phyloP scores from a whole-genome alignment of 2,797 vertebrate species.

The Crotalus adamanteus region DNA sequence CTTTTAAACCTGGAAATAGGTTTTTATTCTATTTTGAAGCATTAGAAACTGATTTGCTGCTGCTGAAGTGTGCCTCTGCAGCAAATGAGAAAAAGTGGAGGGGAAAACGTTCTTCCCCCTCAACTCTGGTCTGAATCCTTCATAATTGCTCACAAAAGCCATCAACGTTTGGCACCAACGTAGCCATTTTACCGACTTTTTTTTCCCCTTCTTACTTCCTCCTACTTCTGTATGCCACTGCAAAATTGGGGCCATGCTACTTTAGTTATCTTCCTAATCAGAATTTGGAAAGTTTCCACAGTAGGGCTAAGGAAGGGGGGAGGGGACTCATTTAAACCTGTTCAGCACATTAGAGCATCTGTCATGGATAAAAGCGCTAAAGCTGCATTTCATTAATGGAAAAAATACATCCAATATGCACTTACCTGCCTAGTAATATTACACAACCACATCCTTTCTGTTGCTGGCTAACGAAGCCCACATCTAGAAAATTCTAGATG shows the following conservation, averaged over 20 bases:
- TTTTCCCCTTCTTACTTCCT: neutral
- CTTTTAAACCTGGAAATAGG: constrained; percentile 25
- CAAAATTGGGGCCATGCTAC: constrained; percentile 13
- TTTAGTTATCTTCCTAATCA: constrained; percentile 16
- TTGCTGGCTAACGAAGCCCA: neutral
- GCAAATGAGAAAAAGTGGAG: neutral
- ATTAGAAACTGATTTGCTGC: constrained; percentile 11
- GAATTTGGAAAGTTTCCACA: neutral
- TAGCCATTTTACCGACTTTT: constrained; percentile 8
- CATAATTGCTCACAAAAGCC: constrained; percentile 26
- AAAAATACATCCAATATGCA: neutral
- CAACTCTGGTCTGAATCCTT: neutral
- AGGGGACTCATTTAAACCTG: neutral
- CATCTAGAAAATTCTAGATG: neutral
- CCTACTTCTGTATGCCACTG: neutral
- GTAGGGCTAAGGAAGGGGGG: fast-evolving
- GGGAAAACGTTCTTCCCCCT: constrained; percentile 5
- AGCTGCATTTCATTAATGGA: neutral
- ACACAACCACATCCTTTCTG: neutral
- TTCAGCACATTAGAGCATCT: constrained; percentile 14
- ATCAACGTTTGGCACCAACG: constrained; percentile 27
- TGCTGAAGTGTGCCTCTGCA: constrained; percentile 28
- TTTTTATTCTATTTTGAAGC: constrained; percentile 16
- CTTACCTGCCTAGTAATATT: neutral
- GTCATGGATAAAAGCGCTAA: neutral